Percentiles rank a stretch among this genome's conserved stretches.
Conservation (phyloP, 2,113 vertebrate species). For the Emydocephalus ijimae region DNA sequence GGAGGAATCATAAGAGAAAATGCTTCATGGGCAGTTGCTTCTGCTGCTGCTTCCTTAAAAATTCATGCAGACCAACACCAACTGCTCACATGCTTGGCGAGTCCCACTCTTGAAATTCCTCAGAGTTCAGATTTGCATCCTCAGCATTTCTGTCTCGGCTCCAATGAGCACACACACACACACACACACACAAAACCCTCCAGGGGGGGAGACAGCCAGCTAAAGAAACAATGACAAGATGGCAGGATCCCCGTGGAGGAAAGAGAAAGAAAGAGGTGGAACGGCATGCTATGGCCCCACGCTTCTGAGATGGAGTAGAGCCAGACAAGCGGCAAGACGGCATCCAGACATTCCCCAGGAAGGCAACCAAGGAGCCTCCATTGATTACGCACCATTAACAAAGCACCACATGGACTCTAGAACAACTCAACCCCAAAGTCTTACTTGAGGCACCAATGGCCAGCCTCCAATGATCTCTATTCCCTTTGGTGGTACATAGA, state of each 20-base stretch:
- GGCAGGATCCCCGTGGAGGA: not conserved
- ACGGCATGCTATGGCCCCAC: not conserved
- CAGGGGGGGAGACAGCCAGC: not conserved
- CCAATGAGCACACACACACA: not conserved
- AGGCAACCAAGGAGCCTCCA: not conserved
- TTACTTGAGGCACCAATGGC: not conserved
- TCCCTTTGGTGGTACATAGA: not conserved
- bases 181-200: too few species aligned
- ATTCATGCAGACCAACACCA: slow-evolving; percentile 3
- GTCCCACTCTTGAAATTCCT: slow-evolving; percentile 11
- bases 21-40: slow-evolving; percentile 42
- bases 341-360: not conserved
- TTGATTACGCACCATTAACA: not conserved
- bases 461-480: not conserved
- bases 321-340: not conserved
- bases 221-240: not conserved
- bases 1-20: not conserved
- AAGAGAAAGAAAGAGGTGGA: not conserved
- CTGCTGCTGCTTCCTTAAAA: not conserved
- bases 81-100: slow-evolving; percentile 25
- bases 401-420: not conserved
- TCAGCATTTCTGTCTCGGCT: not conserved
- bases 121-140: too few species aligned
- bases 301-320: not conserved
- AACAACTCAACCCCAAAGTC: not conserved